These are phyloP conservation scores for Cyanoderma ruficeps DNA, from an alignment of 2,113 vertebrate genomes.

Conservation along the genomic window DNA sequence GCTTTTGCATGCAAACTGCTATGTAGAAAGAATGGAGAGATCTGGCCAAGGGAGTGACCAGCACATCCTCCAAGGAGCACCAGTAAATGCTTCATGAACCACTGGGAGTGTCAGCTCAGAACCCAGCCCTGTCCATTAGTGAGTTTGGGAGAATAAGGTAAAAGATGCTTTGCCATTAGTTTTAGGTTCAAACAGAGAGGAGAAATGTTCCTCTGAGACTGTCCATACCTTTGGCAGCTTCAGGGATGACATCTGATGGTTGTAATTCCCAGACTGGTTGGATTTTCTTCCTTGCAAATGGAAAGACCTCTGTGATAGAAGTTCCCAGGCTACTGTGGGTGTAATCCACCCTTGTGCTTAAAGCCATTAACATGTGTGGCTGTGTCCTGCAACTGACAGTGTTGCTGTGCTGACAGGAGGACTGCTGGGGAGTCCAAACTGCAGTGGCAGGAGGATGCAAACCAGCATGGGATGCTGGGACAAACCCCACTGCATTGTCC, in stretches of 20 bases:
- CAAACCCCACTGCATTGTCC: conserved; percentile 25
- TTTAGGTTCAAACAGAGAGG: background rate
- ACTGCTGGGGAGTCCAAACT: background rate
- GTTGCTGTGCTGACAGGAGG: background rate
- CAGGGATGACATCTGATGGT: background rate
- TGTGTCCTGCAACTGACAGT: background rate
- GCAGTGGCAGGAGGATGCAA: background rate
- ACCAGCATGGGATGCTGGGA: conserved; percentile 17
- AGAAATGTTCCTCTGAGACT: background rate
- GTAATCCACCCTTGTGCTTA: background rate
- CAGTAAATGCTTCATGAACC: background rate
- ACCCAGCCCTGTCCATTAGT: background rate
- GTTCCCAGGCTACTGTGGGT: background rate
- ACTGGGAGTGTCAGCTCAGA: background rate
- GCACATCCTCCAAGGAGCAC: rapidly evolving
- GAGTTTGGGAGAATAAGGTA: background rate
- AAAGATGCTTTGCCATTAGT: background rate
- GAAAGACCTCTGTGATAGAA: background rate
- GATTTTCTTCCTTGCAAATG: background rate
- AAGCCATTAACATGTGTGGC: background rate
- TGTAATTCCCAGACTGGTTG: background rate
- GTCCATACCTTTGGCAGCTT: background rate
- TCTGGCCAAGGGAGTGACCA: background rate
- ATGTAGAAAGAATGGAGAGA: background rate
- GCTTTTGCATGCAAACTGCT: background rate